A percentile compares a stretch with the other conserved stretches of the same genome.
Evolutionary conservation across 2,888 invertebrate genomes (phyloP).

Genomic region (Chorisops tibialis): DNA sequence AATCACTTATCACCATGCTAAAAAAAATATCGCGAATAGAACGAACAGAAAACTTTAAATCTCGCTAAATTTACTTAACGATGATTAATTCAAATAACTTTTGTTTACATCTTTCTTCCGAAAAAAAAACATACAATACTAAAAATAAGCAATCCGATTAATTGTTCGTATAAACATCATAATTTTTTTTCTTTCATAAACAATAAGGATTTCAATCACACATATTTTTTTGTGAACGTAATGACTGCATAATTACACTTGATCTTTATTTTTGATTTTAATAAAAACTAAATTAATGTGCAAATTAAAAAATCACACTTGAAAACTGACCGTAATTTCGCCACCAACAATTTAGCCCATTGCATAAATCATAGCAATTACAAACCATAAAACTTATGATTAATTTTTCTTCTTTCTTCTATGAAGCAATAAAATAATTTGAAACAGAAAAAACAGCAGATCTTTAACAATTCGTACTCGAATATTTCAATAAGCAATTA

Average conservation of each 20-base stretch:
- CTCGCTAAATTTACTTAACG: too few relatives aligned
- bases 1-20: too few relatives aligned
- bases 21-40: too few relatives aligned
- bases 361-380: constrained; percentile 19
- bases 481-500: neutral
- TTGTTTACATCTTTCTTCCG: too few relatives aligned
- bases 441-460: neutral
- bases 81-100: too few relatives aligned
- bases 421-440: neutral
- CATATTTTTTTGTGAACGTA: too few relatives aligned
- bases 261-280: too few relatives aligned
- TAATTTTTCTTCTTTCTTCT: neutral
- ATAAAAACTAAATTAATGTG: too few relatives aligned
- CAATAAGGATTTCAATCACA: too few relatives aligned
- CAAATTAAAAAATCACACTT: too few relatives aligned
- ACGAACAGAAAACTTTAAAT: too few relatives aligned
- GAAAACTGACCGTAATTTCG: constrained; percentile 21
- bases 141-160: constrained; percentile 13
- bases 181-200: neutral
- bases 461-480: neutral
- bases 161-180: neutral
- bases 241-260: too few relatives aligned
- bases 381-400: constrained; percentile 23
- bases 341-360: constrained; percentile 20
- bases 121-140: neutral